Conservation (phyloP, 2,888 invertebrate species). For the Sympetrum striolatum region DNA sequence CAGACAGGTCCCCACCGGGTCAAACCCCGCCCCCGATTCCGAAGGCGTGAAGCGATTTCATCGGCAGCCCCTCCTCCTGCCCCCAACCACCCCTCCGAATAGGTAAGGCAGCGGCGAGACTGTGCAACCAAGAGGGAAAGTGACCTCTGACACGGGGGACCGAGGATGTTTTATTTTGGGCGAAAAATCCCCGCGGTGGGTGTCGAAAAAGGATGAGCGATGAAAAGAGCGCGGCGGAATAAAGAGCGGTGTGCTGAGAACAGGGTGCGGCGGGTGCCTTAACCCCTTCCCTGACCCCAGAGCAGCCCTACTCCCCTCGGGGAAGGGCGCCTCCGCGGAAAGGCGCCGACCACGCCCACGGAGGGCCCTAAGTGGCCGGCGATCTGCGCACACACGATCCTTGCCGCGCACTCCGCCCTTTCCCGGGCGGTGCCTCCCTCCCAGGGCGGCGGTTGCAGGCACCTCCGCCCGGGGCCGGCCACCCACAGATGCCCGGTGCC, state of each 20-base stretch:
- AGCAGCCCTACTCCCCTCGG: background rate
- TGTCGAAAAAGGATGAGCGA: background rate
- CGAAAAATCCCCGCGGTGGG: background rate
- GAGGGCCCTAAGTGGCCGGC: slow-evolving; percentile 43
- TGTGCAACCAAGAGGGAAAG: background rate
- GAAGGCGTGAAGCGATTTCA: slow-evolving; percentile 1
- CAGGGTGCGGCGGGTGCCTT: background rate
- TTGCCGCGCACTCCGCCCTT: slow-evolving; percentile 14
- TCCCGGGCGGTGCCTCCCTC: slow-evolving; percentile 22
- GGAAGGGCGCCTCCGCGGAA: slow-evolving; percentile 11
- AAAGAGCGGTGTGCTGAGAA: background rate
- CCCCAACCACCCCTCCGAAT: background rate
- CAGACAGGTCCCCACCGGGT: slow-evolving; percentile 6
- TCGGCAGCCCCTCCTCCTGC: background rate
- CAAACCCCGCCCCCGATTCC: slow-evolving; percentile 18
- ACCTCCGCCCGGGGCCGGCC: background rate
- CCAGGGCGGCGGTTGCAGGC: background rate
- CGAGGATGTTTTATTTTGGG: background rate
- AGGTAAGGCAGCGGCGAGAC: background rate
- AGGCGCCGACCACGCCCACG: slow-evolving; percentile 41
- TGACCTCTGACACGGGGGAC: background rate
- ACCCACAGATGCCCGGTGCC: background rate
- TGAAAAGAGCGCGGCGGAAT: background rate
- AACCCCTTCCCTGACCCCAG: background rate
- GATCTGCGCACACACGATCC: slow-evolving; percentile 33